These are phyloP conservation scores for Mobula hypostoma DNA, from an alignment of 2,113 vertebrate genomes.

Conservation along the genomic window DNA sequence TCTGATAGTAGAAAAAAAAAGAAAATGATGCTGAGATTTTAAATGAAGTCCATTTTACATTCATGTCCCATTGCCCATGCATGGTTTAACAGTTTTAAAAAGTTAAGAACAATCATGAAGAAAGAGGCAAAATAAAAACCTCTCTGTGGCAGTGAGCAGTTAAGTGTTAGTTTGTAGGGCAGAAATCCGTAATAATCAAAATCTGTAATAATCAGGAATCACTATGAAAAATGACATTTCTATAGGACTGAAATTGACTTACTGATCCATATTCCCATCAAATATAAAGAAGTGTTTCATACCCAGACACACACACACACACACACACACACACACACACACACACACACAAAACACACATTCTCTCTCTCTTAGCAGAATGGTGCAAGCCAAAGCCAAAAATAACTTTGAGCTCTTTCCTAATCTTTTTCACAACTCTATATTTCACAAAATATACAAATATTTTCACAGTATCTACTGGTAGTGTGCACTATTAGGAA, in stretches of 20 bases:
- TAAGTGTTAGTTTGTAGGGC: background rate
- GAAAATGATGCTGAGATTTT: background rate
- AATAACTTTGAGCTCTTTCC: background rate
- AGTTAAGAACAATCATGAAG: background rate
- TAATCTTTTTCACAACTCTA: background rate
- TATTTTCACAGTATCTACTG: background rate
- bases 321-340: too few relatives aligned
- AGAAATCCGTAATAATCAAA: background rate
- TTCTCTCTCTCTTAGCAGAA: background rate
- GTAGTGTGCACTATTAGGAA: background rate
- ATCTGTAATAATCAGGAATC: background rate
- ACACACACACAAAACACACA: too few relatives aligned
- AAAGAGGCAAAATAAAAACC: background rate
- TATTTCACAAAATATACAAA: background rate
- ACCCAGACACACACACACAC: background rate
- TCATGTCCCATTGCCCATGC: background rate
- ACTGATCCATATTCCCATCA: background rate
- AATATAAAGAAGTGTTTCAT: background rate
- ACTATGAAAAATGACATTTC: background rate
- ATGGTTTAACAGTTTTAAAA: background rate
- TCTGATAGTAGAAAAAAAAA: background rate
- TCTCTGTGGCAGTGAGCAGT: background rate
- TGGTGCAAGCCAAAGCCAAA: background rate
- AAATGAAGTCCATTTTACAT: background rate
- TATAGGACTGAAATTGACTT: background rate